Percentiles rank a stretch among this genome's conserved stretches.
Conservation (phyloP, 2,888 invertebrate species). For the Calephelis perditalis region DNA sequence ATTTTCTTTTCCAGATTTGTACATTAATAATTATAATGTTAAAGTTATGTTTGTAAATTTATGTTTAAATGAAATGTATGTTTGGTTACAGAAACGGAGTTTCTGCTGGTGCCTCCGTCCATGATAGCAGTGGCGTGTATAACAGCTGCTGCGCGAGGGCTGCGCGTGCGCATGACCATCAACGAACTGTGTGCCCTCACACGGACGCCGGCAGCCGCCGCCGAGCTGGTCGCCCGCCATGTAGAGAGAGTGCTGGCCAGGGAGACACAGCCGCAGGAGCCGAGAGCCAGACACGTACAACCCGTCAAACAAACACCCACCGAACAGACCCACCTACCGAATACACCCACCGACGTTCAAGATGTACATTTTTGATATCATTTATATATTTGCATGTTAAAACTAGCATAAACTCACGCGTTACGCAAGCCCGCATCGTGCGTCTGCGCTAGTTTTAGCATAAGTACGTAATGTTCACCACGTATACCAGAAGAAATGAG, state of each 20-base stretch:
- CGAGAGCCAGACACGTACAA: slow-evolving; percentile 47
- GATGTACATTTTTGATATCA: slow-evolving; percentile 73
- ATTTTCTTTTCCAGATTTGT: too few species aligned
- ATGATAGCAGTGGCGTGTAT: slow-evolving; percentile 84
- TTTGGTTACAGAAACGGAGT: slow-evolving; percentile 80
- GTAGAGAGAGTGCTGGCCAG: slow-evolving; percentile 79
- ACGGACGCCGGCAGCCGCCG: slow-evolving; percentile 64
- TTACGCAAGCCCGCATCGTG: neutral
- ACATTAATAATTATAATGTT: too few species aligned
- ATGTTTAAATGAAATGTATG: too few species aligned
- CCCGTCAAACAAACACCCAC: slow-evolving; percentile 50
- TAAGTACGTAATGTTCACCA: slow-evolving; percentile 9
- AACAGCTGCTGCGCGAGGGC: slow-evolving; percentile 81
- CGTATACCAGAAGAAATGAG: too few species aligned
- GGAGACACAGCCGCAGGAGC: slow-evolving; percentile 72
- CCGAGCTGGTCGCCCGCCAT: slow-evolving; percentile 76
- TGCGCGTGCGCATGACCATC: slow-evolving; percentile 68
- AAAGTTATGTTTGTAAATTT: too few species aligned
- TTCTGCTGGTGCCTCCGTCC: slow-evolving; percentile 84
- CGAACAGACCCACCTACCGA: slow-evolving; percentile 65
- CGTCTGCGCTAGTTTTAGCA: slow-evolving; percentile 12
- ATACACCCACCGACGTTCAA: slow-evolving; percentile 82
- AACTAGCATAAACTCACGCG: too few species aligned
- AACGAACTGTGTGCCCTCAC: slow-evolving; percentile 66
- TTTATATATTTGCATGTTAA: slow-evolving; percentile 1